phyloP scores from a whole-genome alignment of 2,888 invertebrate genomes.

The Drosophila dives region DNA sequence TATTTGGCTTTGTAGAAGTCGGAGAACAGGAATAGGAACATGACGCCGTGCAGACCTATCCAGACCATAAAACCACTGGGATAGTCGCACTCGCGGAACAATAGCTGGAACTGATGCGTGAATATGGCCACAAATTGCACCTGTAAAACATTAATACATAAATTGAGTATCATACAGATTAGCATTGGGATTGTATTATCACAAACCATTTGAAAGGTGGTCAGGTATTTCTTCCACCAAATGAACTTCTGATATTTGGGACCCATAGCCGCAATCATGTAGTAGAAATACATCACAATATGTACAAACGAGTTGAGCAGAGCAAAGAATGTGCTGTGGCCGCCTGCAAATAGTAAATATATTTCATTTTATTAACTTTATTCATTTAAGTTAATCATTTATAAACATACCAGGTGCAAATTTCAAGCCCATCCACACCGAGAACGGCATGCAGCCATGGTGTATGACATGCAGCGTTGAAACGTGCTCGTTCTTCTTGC shows the following conservation, averaged over 20 bases:
- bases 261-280: constrained; percentile 97
- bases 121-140: constrained; percentile 97
- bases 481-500: constrained; percentile 97
- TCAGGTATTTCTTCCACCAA: constrained; percentile 99
- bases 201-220: constrained; percentile 95
- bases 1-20: constrained; percentile 97
- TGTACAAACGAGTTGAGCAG: constrained; percentile 97
- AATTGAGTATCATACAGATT: neutral
- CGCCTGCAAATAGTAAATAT: constrained; percentile 87
- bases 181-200: neutral
- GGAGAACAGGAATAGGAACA: constrained; percentile 97
- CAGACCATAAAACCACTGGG: constrained; percentile 95
- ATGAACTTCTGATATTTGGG: constrained; percentile 96
- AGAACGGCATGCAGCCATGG: constrained; percentile 98
- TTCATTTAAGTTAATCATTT: neutral
- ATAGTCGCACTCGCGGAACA: constrained; percentile 96
- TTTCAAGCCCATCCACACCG: constrained; percentile 97
- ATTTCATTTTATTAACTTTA: neutral
- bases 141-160: constrained; percentile 85
- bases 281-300: constrained; percentile 98
- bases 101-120: constrained; percentile 94
- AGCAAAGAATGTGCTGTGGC: constrained; percentile 98
- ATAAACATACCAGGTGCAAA: constrained; percentile 92
- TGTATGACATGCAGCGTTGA: constrained; percentile 98
- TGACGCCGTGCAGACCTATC: constrained; percentile 97